These are phyloP conservation scores for Isichthys henryi DNA, from an alignment of 2,113 vertebrate species.

Conservation along the genomic window DNA sequence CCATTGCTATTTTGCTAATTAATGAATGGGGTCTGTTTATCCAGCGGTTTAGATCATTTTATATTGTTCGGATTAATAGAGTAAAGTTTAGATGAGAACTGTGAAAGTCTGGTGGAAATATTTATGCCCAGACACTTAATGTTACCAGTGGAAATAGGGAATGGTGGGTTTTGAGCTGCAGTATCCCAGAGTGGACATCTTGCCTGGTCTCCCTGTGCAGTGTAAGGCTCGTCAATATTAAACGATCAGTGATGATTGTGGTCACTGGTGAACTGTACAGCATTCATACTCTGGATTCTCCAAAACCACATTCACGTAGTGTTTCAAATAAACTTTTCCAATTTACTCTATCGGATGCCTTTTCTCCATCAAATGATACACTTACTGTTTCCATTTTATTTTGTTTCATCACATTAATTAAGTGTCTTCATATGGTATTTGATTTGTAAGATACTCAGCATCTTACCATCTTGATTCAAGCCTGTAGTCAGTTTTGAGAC, in stretches of 20 bases:
- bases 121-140: neutral
- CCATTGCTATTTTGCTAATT: neutral
- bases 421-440: neutral
- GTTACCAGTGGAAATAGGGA: neutral
- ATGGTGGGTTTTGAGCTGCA: neutral
- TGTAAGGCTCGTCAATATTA: neutral
- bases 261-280: neutral
- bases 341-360: neutral
- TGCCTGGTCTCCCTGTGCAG: neutral
- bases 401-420: neutral
- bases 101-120: neutral
- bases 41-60: neutral
- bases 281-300: neutral
- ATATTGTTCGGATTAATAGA: neutral
- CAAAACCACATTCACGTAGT: neutral
- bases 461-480: neutral
- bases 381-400: neutral
- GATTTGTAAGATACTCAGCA: too few species aligned
- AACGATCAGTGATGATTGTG: neutral
- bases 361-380: neutral
- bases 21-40: neutral
- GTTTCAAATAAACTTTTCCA: neutral
- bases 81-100: neutral
- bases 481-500: neutral
- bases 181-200: neutral